Evolutionary conservation across 2,797 vertebrate species (phyloP), one percentile per base, ranked within the genome.

Genomic region (Lepus oiostolus): DNA sequence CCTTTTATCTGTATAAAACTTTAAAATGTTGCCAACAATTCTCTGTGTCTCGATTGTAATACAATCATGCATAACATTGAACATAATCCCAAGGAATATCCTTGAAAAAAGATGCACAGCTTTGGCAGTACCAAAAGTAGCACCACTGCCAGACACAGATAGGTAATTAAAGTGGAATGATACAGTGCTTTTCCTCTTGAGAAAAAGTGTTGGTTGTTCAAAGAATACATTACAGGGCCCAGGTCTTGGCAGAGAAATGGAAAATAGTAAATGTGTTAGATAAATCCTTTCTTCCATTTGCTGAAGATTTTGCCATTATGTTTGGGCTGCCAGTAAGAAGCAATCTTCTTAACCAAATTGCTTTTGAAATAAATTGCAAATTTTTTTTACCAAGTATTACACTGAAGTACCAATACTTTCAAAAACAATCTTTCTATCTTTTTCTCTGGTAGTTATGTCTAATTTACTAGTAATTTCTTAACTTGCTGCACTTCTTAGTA

Each of bases 1-100:
- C 58, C 83, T 95, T 87, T 94, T 75, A 95, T 95, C 16, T 93
- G 42, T 42, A 81, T 84, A 60, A 97, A 91, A 87, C 58, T 67
- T 93, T 90, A 12, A 85, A 92, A 88, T 38, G 42, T 77, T 92
- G 80, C 75, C 84, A 86, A 84, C 93, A 97, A 82, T 79, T 80
- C 32, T 71, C 7, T 26, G 5, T 54, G 30, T 38, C 35, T 35
- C 89, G 85, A 68, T 94, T 95, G 84, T 87, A 86, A 89, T 87
- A 70, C 16, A 89, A 62, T 67, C 68, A 81, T 87, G 17, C 52
- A 87, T 85, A 94, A 38, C 63, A 95, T 14, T 96, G 85, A 95
- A 89, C 10, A 62, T 70, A 93, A 91, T 90, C 50, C 75, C 89
- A 89, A 95, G 63, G 79, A 77, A 79, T 75, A 95, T 52, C 76